Evolutionary conservation across 92 coral and sea anemone species (phyloP).

Genomic region (Zoanthus sociatus): DNA sequence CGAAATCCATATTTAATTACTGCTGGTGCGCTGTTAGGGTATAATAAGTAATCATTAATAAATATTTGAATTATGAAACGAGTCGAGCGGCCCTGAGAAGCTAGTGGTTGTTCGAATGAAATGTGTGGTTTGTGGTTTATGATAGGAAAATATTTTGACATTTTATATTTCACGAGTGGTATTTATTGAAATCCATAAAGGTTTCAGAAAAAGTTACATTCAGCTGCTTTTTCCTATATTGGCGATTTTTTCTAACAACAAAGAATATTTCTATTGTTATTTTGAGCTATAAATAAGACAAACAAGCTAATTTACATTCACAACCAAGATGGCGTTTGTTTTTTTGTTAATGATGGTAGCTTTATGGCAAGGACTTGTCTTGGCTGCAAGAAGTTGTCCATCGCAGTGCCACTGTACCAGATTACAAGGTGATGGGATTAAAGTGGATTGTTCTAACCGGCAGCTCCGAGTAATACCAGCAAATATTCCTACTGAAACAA

Average conservation of each 20-base stretch:
- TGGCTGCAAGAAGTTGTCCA: slow-evolving; percentile 14
- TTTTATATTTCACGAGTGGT: slow-evolving; percentile 8
- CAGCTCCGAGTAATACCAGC: slow-evolving; percentile 15
- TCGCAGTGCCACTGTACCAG: slow-evolving; percentile 21
- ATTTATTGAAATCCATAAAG: not conserved
- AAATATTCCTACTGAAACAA: slow-evolving; percentile 30
- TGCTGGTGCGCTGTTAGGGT: slow-evolving; percentile 26
- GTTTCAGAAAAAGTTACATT: not conserved
- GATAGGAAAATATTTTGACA: not conserved
- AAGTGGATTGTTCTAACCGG: slow-evolving; percentile 47
- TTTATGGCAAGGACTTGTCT: not conserved
- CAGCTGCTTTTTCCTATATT: not conserved
- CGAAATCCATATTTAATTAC: slow-evolving; percentile 18
- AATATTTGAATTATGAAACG: not conserved
- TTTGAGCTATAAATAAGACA: not conserved
- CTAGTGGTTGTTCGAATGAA: not conserved
- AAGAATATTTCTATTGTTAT: slow-evolving; percentile 1
- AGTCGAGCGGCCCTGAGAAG: not conserved
- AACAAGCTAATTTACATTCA: slow-evolving; percentile 25
- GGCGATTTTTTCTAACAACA: slow-evolving; percentile 14
- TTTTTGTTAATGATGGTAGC: not conserved
- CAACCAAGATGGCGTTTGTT: slow-evolving; percentile 45
- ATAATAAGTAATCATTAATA: slow-evolving; percentile 45
- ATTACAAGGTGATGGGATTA: slow-evolving; percentile 6
- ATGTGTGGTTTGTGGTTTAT: not conserved